These are phyloP conservation scores for Scomberomorus guttatus DNA, from an alignment of 2,797 vertebrate species.

Conservation along the genomic window DNA sequence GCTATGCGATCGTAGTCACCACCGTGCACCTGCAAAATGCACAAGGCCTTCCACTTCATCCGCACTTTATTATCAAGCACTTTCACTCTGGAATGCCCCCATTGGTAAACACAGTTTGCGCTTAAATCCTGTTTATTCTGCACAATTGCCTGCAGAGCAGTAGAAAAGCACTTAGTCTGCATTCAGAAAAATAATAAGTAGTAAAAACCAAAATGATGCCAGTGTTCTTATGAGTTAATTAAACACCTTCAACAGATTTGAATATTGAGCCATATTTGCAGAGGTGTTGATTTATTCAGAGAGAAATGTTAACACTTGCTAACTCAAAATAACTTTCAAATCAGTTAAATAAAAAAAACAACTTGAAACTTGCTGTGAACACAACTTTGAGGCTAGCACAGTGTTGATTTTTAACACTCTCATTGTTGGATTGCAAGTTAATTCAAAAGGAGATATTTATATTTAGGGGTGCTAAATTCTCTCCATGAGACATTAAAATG, in stretches of 20 bases:
- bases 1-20: not conserved
- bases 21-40: slow-evolving; percentile 1
- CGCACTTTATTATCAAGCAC: not conserved
- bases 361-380: slow-evolving; percentile 15
- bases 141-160: not conserved
- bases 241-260: slow-evolving; percentile 49
- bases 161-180: not conserved
- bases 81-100: not conserved
- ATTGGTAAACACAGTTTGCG: not conserved
- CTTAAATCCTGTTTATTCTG: slow-evolving; percentile 16
- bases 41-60: not conserved
- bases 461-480: not conserved
- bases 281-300: slow-evolving; percentile 38
- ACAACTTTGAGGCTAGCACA: slow-evolving; percentile 10
- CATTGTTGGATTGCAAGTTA: not conserved
- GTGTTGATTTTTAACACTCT: not conserved
- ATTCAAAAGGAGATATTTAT: not conserved
- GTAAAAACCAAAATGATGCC: slow-evolving; percentile 13
- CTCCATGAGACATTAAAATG: not conserved
- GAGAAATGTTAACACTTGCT: slow-evolving; percentile 37
- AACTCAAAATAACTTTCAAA: slow-evolving; percentile 36
- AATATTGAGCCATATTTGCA: slow-evolving; percentile 21
- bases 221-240: slow-evolving; percentile 41
- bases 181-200: slow-evolving; percentile 14
- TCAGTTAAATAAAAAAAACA: slow-evolving; percentile 35